Conservation (phyloP, 2,797 vertebrate genomes). For the Denticeps clupeoides region DNA sequence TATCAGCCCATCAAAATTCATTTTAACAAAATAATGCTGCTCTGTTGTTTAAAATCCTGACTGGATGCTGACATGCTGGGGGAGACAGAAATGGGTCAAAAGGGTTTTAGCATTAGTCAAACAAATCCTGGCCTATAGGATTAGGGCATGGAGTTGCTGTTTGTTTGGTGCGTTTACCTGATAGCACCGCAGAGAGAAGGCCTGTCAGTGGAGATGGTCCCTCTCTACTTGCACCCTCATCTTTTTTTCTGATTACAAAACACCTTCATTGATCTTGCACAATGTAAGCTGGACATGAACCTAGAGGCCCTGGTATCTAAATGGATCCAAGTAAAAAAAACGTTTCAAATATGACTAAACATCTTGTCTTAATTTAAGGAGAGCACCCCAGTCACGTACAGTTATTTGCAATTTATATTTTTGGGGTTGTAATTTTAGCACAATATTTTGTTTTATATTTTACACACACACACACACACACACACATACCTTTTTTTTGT, state of each 20-base stretch:
- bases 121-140: conserved; percentile 83
- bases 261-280: too few species aligned
- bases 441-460: too few species aligned
- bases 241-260: not conserved
- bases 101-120: conserved; percentile 83
- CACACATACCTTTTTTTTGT: too few species aligned
- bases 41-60: conserved; percentile 54
- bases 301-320: too few species aligned
- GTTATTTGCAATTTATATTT: too few species aligned
- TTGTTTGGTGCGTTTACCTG: conserved; percentile 72
- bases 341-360: too few species aligned
- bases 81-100: conserved; percentile 85
- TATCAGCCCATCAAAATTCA: conserved; percentile 33
- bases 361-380: too few species aligned
- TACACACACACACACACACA: too few species aligned
- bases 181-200: conserved; percentile 40
- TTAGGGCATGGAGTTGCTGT: conserved; percentile 72
- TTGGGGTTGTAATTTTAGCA: too few species aligned
- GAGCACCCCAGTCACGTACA: too few species aligned
- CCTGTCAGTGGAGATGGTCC: not conserved
- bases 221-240: not conserved
- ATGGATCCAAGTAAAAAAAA: too few species aligned
- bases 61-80: conserved; percentile 58
- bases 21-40: conserved; percentile 1
- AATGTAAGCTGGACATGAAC: too few species aligned